These are phyloP conservation scores for Petaurus breviceps DNA, from an alignment of 2,113 vertebrate species.

Conservation along the genomic window DNA sequence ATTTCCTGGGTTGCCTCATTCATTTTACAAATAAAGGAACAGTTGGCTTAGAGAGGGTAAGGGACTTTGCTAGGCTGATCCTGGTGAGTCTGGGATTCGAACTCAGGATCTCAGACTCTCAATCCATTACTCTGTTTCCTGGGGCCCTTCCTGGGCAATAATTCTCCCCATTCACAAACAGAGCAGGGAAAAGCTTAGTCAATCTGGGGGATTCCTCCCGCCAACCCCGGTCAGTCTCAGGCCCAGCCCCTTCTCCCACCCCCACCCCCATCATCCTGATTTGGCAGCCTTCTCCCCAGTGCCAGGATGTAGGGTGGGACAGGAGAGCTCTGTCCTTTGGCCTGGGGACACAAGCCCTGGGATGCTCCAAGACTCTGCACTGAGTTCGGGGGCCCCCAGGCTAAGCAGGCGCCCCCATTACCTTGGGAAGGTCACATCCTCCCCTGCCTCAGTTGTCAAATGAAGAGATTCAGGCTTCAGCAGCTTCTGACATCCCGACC, in stretches of 20 bases:
- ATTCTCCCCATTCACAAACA: background rate
- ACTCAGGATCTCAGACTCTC: background rate
- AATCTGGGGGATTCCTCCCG: too few relatives aligned
- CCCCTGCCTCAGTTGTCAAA: background rate
- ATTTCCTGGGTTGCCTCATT: too few relatives aligned
- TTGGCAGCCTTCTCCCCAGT: too few relatives aligned
- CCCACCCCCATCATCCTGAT: background rate
- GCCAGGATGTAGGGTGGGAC: too few relatives aligned
- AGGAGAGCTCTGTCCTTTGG: background rate
- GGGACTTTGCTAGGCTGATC: background rate
- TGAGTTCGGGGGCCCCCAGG: background rate
- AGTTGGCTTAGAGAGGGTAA: background rate
- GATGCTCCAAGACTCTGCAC: background rate
- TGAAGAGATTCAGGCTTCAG: background rate
- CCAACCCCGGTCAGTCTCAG: too few relatives aligned
- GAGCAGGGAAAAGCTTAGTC: background rate
- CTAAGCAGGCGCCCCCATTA: background rate
- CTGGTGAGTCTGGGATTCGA: background rate
- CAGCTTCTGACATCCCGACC: background rate
- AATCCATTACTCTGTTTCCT: background rate
- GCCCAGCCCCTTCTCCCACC: too few relatives aligned
- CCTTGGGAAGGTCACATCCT: background rate
- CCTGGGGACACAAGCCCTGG: background rate
- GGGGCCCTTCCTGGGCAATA: background rate
- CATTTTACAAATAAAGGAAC: background rate